Evolutionary conservation across 1,140 invertebrate species (phyloP).

Genomic region (Drosophila parvula): DNA sequence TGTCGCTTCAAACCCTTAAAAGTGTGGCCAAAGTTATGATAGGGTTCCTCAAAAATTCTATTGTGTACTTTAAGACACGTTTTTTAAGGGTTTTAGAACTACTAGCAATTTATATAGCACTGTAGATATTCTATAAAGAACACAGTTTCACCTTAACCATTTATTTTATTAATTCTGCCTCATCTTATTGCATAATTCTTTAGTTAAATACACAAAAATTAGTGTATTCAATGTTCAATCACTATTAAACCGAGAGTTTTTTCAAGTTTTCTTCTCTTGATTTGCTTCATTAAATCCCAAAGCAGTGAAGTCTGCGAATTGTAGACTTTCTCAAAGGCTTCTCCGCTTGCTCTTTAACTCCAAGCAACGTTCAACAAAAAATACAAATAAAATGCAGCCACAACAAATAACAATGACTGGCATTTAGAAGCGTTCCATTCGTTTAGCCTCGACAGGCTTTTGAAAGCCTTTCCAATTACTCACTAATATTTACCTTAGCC

Average conservation of each 20-base stretch:
- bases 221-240: background rate
- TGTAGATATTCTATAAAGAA: too few relatives aligned
- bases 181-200: background rate
- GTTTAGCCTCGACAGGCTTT: constrained; percentile 4
- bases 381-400: constrained; percentile 4
- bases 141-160: too few relatives aligned
- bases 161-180: too few relatives aligned
- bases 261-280: constrained; percentile 26
- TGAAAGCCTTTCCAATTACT: constrained; percentile 59
- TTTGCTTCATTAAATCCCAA: constrained; percentile 50
- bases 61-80: too few relatives aligned
- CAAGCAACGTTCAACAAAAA: too few relatives aligned
- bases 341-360: constrained; percentile 9
- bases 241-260: background rate
- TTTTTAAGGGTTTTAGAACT: too few relatives aligned
- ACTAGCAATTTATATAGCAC: too few relatives aligned
- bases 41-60: too few relatives aligned
- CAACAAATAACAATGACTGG: constrained; percentile 58
- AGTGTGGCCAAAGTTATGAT: too few relatives aligned
- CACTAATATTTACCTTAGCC: constrained; percentile 57
- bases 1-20: too few relatives aligned
- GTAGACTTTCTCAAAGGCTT: constrained; percentile 17
- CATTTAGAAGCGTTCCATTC: constrained; percentile 23
- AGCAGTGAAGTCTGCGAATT: constrained; percentile 10
- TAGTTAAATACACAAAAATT: too few relatives aligned